A percentile compares a stretch with the other conserved stretches of the same genome.
phyloP scores from a whole-genome alignment of 2,888 invertebrate species.

The Papilio elwesi region DNA sequence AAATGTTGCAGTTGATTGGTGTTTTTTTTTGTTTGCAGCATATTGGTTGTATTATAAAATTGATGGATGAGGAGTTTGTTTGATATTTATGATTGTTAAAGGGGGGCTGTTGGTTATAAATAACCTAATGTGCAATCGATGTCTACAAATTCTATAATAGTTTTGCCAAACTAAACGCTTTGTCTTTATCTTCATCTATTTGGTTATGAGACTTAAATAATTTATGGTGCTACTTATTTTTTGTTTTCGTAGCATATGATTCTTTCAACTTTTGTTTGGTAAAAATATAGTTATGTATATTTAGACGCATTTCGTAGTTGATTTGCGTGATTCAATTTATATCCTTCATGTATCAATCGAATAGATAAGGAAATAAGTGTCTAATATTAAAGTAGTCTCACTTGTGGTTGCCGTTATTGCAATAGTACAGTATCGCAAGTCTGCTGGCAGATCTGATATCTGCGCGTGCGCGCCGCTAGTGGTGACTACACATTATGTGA shows the following conservation, averaged over 20 bases:
- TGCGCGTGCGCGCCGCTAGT: neutral
- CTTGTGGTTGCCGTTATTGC: conserved; percentile 25
- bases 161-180: conserved; percentile 25
- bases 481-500: neutral
- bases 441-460: neutral
- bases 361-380: conserved; percentile 38
- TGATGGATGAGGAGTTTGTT: conserved; percentile 24
- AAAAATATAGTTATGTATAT: conserved; percentile 37
- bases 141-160: conserved; percentile 18
- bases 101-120: conserved; percentile 31
- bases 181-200: conserved; percentile 3
- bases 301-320: conserved; percentile 34
- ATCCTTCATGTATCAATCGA: neutral
- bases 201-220: neutral
- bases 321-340: conserved; percentile 25
- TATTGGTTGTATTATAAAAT: neutral
- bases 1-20: conserved; percentile 1
- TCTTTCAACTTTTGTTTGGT: conserved; percentile 23
- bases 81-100: conserved; percentile 33
- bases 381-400: conserved; percentile 13
- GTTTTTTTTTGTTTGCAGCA: neutral
- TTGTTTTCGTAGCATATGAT: conserved; percentile 41
- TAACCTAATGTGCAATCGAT: conserved; percentile 38
- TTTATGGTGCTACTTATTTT: conserved; percentile 54
- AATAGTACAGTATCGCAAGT: neutral